phyloP scores from a whole-genome alignment of 2,113 vertebrate species.

The Myrmecobius fasciatus region DNA sequence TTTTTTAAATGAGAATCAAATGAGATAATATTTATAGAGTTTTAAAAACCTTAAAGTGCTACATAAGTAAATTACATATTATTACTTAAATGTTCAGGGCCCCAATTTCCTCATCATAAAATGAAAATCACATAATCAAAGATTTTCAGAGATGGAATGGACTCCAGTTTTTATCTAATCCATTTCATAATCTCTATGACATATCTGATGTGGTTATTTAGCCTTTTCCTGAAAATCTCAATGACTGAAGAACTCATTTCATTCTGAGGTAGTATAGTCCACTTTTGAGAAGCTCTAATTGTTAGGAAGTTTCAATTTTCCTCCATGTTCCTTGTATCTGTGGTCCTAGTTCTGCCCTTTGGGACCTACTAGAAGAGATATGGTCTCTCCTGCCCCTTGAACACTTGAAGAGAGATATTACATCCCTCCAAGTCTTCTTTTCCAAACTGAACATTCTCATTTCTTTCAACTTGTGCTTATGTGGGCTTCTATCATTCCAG shows the following conservation, averaged over 20 bases:
- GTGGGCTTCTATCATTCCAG: not conserved
- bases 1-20: not conserved
- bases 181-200: not conserved
- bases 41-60: not conserved
- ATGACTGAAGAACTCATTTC: not conserved
- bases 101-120: not conserved
- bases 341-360: not conserved
- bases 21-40: not conserved
- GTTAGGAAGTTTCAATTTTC: not conserved
- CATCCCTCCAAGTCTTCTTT: not conserved
- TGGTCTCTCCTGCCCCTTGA: not conserved
- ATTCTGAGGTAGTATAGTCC: not conserved
- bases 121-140: not conserved
- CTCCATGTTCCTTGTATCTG: not conserved
- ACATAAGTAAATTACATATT: not conserved
- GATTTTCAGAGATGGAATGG: not conserved
- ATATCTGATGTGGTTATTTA: not conserved
- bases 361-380: not conserved
- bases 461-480: not conserved
- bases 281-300: not conserved
- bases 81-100: not conserved
- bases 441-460: not conserved
- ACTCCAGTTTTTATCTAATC: not conserved
- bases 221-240: not conserved
- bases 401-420: not conserved